Evolutionary conservation across 2,797 vertebrate genomes (phyloP).

Genomic region (Natrix natrix): DNA sequence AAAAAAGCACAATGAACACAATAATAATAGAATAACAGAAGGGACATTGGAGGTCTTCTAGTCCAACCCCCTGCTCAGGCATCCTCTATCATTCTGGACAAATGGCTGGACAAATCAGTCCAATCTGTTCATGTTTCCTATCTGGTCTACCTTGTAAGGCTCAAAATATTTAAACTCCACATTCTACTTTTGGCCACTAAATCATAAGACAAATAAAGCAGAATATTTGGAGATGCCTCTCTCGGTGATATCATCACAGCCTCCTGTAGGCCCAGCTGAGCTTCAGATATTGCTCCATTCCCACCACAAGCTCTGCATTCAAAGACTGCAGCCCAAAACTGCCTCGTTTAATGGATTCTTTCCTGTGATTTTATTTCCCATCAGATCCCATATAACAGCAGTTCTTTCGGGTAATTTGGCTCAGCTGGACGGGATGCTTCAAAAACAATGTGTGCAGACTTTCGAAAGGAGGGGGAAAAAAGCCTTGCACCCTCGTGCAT

Average conservation of each 20-base stretch:
- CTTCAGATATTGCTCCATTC: neutral
- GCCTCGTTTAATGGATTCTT: constrained; percentile 20
- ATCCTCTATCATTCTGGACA: no score
- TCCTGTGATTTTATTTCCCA: neutral
- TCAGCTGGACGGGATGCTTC: neutral
- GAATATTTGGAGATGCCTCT: neutral
- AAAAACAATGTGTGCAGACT: neutral
- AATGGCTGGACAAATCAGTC: neutral
- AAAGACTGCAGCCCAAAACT: neutral
- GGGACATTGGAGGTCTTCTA: neutral
- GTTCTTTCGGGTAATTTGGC: neutral
- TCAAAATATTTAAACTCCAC: neutral
- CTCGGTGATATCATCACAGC: neutral
- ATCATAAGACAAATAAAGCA: neutral
- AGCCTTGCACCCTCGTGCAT: neutral
- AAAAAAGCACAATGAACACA: neutral
- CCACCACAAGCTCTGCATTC: neutral
- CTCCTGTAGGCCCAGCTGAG: neutral
- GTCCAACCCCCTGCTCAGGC: no score
- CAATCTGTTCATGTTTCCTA: neutral
- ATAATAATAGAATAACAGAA: neutral
- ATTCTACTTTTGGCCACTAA: neutral
- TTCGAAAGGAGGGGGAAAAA: neutral
- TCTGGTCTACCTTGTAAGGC: neutral
- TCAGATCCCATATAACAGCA: neutral